Evolutionary conservation across 2,888 invertebrate genomes (phyloP), one percentile per base, ranked within the genome.

Genomic region (Rambutsinella grinnellia): DNA sequence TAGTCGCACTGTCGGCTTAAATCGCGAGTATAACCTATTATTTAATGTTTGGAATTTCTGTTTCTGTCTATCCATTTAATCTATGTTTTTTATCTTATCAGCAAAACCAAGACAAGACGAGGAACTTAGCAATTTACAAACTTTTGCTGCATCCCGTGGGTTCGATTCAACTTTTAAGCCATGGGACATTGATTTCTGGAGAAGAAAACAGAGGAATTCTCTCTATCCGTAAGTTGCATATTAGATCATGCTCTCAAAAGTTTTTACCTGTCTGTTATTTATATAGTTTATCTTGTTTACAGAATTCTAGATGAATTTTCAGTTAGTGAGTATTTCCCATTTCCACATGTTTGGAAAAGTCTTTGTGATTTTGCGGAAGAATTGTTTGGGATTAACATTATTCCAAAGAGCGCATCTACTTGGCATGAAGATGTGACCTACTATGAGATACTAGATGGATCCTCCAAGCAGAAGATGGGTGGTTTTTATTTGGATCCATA

Each of bases 101-200:
- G 94, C 94, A 0, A 90, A 90, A 72, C 92, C 93, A 0, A 90
- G 91, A 60, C 95, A 96, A 86, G 91, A 92, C 71, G 87, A 89
- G 3, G 96, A 97, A 88, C 85, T 97, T 0, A 89, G 90, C 28
- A 86, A 88, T 8, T 86, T 97, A 63, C 91, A 92, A 84, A 87
- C 90, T 53, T 97, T 93, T 87, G 94, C 94, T 3, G 86, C 87
- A 0, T 90, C 91, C 63, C 89, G 91, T 84, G 95, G 95, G 0
- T 93, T 93, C 84, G 88, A 90, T 53, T 89, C 89, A 6, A 83
- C 86, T 8, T 86, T 96, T 23, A 91, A 93, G 83, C 88, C 91
- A 58, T 97, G 94, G 92, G 98, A 98, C 87, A 89, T 97, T 56
- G 90, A 93, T 1, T 98, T 93, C 85, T 98, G 95, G 94, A 90